Base-by-base conservation (phyloP, 2,888 invertebrate genomes). In the Drosophila percnosoma region DNA sequence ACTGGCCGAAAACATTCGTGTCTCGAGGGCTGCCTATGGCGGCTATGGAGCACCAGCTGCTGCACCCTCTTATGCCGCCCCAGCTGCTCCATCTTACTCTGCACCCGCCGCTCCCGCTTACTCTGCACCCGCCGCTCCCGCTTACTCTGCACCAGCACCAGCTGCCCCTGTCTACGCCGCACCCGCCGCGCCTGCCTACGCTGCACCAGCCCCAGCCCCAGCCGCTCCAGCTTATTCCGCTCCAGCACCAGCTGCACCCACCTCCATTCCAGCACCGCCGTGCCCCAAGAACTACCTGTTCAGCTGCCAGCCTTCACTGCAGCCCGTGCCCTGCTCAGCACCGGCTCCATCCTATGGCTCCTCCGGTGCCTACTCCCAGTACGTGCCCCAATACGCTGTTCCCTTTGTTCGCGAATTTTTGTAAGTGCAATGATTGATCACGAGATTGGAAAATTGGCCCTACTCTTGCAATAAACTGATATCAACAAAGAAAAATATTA, bases 281-380 rank as follows among this genome's bases (percentile, higher is more conserved):
- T 92, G 92, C 69, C 87, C 92, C 42, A 91, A 83, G 68, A 91
- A 90, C 73, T 91, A 92, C 62, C 70, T 92, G 63, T 84, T 92
- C 73, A 92, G 92, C 67, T 92, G 92, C 77, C 83, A 87, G 57
- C 92, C 92, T 51, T 82, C 78, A 0, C 71, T 92, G 58, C 75
- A 85, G 60, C 90, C 92, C 73, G 92, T 88, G 38, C 90, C 91
- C 60, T 92, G 92, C 75, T 64, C 87, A 7, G 70, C 83, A 3
- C 74, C 85, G 51, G 74, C 84, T 61, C 75, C 76, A 34, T 81
- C 90, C 18, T 83, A 79, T 34, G 90, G 90, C 61, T 83, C 85
- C 45, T 73, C 87, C 36, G 92, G 91, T 11, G 82, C 92, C 54
- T 91, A 90, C 74, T 92, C 92, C 18, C 87, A 91, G 33, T 82